A percentile compares a stretch with the other conserved stretches of the same genome.
These are phyloP conservation scores for Hyperoplus lanceolatus DNA, from an alignment of 2,797 vertebrate species.

Conservation along the genomic window DNA sequence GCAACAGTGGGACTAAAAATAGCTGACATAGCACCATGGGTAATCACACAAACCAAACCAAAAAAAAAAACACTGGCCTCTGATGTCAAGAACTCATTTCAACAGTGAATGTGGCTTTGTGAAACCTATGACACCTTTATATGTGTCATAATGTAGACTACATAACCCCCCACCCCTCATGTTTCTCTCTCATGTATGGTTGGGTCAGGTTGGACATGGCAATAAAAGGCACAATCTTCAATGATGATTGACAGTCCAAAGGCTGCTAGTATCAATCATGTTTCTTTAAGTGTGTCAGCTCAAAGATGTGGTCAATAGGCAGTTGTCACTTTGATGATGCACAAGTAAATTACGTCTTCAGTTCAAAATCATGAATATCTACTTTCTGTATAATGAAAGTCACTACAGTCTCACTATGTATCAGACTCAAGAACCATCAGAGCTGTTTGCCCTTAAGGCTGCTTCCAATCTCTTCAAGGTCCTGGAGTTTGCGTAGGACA, in stretches of 20 bases:
- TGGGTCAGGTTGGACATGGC: constrained; percentile 88
- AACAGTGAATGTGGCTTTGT: constrained; percentile 49
- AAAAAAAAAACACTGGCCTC: constrained; percentile 48
- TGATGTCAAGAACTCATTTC: constrained; percentile 62
- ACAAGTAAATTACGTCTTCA: constrained; percentile 33
- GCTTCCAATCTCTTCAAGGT: no score
- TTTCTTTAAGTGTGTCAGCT: constrained; percentile 42
- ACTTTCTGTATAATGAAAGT: neutral
- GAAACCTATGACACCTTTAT: constrained; percentile 57
- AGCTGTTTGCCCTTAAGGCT: no score
- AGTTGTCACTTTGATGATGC: constrained; percentile 30
- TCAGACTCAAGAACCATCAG: no score
- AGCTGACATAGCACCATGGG: constrained; percentile 35
- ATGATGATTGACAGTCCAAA: constrained; percentile 74
- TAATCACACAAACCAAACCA: constrained; percentile 56
- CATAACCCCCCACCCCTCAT: constrained; percentile 33
- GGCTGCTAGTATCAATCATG: constrained; percentile 70
- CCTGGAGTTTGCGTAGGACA: no score
- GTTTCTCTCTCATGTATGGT: constrained; percentile 82
- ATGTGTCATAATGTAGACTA: constrained; percentile 45
- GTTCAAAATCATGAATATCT: neutral
- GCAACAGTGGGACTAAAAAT: constrained; percentile 55
- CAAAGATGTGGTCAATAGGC: constrained; percentile 35
- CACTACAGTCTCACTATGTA: no score
- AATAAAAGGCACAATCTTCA: constrained; percentile 86